A percentile compares a stretch with the other conserved stretches of the same genome.
Evolutionary conservation across 2,888 invertebrate genomes (phyloP).

Genomic region (Phania funesta): DNA sequence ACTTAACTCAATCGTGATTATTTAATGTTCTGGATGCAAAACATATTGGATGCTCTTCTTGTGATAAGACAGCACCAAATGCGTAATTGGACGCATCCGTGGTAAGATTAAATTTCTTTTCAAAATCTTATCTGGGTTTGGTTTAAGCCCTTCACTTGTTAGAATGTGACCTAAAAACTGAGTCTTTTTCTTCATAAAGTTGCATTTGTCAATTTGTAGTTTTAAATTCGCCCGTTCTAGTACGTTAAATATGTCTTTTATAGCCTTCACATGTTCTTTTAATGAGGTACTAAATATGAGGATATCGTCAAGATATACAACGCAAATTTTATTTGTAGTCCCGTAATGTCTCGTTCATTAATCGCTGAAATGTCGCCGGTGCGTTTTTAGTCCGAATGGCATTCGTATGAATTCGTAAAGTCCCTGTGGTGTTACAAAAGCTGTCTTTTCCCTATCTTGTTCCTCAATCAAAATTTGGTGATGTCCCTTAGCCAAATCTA

Average conservation of each 20-base stretch:
- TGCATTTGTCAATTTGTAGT: conserved; percentile 18
- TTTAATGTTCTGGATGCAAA: too few species aligned
- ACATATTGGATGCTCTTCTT: too few species aligned
- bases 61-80: too few species aligned
- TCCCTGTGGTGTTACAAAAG: conserved; percentile 21
- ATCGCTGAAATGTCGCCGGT: conserved; percentile 19
- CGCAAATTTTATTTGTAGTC: conserved; percentile 15
- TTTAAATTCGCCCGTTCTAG: conserved; percentile 15
- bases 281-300: conserved; percentile 17
- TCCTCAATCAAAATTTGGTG: conserved; percentile 14
- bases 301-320: conserved; percentile 21
- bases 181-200: conserved; percentile 18
- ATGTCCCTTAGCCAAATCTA: conserved; percentile 1
- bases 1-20: too few species aligned
- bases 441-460: too few species aligned
- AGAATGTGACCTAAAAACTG: conserved; percentile 28
- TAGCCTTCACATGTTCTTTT: not conserved
- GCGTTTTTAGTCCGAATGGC: conserved; percentile 37
- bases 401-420: conserved; percentile 18
- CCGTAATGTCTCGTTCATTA: conserved; percentile 11
- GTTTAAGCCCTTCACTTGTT: conserved; percentile 10
- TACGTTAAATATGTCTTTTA: not conserved
- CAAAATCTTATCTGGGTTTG: not conserved
- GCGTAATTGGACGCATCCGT: too few species aligned
- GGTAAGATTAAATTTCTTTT: too few species aligned